These are phyloP conservation scores for Epinephelus cyanopodus DNA, from an alignment of 2,113 vertebrate species.

Conservation along the genomic window DNA sequence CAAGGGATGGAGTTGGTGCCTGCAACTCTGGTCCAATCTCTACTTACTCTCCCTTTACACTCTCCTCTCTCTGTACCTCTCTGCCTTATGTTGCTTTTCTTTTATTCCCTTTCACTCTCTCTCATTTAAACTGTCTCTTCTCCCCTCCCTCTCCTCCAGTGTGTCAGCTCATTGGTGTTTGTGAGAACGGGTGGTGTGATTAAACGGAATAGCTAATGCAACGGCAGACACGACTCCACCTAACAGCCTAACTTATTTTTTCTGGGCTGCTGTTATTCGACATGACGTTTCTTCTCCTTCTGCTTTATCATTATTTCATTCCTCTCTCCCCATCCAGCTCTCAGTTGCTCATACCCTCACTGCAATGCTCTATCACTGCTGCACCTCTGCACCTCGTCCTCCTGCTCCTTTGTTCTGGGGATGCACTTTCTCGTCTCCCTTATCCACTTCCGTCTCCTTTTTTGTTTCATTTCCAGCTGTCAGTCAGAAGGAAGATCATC, in stretches of 20 bases:
- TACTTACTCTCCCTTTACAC: background rate
- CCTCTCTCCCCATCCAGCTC: background rate
- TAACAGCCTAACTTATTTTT: background rate
- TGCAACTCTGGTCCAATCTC: background rate
- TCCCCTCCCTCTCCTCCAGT: background rate
- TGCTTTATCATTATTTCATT: slow-evolving; percentile 18
- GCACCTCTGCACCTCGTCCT: background rate
- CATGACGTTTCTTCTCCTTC: background rate
- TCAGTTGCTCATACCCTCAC: background rate
- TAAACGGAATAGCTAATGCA: slow-evolving; percentile 29
- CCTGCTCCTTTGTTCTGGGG: slow-evolving; percentile 3
- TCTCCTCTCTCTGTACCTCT: background rate
- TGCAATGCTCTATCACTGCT: background rate
- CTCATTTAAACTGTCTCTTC: background rate
- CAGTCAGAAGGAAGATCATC: slow-evolving; percentile 25
- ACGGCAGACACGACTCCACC: background rate
- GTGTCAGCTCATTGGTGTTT: background rate
- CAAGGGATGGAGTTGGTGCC: background rate
- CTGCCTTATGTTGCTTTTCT: background rate
- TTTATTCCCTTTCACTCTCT: background rate
- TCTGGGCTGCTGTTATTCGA: background rate
- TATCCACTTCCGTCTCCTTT: background rate
- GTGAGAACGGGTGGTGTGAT: background rate
- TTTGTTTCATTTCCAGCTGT: slow-evolving; percentile 35
- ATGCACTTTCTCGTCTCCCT: slow-evolving; percentile 1